phyloP scores from a whole-genome alignment of 2,888 invertebrate species.

The Gisinianus flammeolus region DNA sequence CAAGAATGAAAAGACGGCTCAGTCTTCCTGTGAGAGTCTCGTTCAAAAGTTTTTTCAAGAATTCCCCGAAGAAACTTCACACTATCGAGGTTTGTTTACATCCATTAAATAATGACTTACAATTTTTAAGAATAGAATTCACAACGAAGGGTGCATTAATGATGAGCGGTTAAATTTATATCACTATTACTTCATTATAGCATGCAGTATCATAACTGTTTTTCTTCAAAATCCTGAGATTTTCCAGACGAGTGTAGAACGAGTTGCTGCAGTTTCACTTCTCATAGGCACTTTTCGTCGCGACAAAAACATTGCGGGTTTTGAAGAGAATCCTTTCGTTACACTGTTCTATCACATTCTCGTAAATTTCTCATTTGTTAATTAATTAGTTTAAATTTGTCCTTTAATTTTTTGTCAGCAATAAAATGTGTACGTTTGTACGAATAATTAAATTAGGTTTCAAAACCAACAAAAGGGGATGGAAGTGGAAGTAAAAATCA shows the following conservation, averaged over 20 bases:
- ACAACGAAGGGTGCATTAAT: not conserved
- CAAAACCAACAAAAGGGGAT: not conserved
- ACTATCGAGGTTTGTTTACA: constrained; percentile 32
- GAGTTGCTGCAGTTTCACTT: constrained; percentile 72
- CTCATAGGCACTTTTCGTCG: constrained; percentile 73
- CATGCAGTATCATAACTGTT: constrained; percentile 69
- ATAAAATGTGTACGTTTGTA: not conserved
- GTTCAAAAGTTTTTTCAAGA: constrained; percentile 33
- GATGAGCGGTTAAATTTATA: not conserved
- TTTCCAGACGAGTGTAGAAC: constrained; percentile 71
- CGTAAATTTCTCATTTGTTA: too few relatives aligned
- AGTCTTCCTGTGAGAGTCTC: constrained; percentile 23
- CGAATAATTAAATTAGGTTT: not conserved
- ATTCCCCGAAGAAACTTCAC: constrained; percentile 40
- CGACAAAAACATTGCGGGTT: constrained; percentile 64
- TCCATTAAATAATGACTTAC: not conserved
- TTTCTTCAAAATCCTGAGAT: constrained; percentile 74
- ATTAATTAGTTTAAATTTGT: too few relatives aligned
- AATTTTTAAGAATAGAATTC: not conserved
- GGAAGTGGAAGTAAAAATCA: not conserved
- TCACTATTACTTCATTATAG: constrained; percentile 61
- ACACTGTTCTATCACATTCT: constrained; percentile 73
- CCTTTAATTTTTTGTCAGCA: too few relatives aligned
- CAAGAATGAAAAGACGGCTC: constrained; percentile 29
- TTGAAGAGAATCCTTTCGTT: constrained; percentile 74